Percentiles rank a stretch among this genome's conserved stretches.
These are phyloP conservation scores for Erpobdella octoculata DNA, from an alignment of 2,888 invertebrate species.

Conservation along the genomic window DNA sequence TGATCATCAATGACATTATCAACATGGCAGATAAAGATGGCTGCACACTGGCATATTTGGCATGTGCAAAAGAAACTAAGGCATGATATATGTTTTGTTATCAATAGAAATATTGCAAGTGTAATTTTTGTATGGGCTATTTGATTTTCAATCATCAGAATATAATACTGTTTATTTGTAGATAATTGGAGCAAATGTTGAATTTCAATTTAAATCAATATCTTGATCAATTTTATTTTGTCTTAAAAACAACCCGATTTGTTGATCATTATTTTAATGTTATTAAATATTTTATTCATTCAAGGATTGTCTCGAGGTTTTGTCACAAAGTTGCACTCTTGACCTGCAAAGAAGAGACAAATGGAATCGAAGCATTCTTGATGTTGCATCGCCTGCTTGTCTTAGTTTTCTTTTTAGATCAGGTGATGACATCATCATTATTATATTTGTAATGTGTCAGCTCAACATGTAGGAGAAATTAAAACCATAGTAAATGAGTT, in stretches of 20 bases:
- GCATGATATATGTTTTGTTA: constrained; percentile 34
- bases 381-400: constrained; percentile 42
- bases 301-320: constrained; percentile 45
- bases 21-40: constrained; percentile 43
- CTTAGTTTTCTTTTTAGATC: constrained; percentile 28
- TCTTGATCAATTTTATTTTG: too few species aligned
- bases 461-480: neutral
- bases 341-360: constrained; percentile 42
- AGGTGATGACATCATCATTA: neutral
- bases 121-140: too few species aligned
- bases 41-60: constrained; percentile 44
- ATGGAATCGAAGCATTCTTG: constrained; percentile 41
- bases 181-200: too few species aligned
- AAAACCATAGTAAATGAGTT: neutral
- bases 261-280: neutral
- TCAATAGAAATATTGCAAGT: too few species aligned
- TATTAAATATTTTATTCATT: constrained; percentile 25
- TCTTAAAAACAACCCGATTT: neutral
- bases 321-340: constrained; percentile 40
- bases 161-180: too few species aligned
- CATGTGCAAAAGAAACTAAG: constrained; percentile 41
- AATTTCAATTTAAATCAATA: too few species aligned
- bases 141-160: too few species aligned
- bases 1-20: constrained; percentile 36
- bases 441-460: neutral